phyloP scores from a whole-genome alignment of 1,140 invertebrate genomes.

The Trichonephila inaurata region DNA sequence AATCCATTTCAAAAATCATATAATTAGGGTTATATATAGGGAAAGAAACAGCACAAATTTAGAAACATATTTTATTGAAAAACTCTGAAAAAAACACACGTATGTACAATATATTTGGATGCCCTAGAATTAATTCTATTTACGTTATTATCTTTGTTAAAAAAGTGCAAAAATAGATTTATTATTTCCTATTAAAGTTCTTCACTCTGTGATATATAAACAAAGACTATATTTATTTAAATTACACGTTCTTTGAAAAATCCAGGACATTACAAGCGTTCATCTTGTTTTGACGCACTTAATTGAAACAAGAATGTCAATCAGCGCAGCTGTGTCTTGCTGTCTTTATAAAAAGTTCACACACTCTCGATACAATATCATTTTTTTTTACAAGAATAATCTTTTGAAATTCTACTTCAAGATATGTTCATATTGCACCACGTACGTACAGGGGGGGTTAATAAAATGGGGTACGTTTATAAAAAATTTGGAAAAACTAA shows the following conservation, averaged over 20 bases:
- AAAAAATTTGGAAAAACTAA: no score
- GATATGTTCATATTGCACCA: slow-evolving; percentile 44
- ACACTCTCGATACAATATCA: neutral
- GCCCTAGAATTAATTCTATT: slow-evolving; percentile 10
- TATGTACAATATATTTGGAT: slow-evolving; percentile 42
- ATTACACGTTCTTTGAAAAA: neutral
- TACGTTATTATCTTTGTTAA: slow-evolving; percentile 1
- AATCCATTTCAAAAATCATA: no score
- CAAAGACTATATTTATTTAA: neutral
- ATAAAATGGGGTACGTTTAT: neutral
- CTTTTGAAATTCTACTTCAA: neutral
- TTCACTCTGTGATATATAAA: neutral
- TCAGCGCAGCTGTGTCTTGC: slow-evolving; percentile 6
- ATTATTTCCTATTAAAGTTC: neutral
- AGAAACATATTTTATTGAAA: slow-evolving; percentile 27
- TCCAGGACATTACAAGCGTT: neutral
- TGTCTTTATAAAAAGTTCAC: neutral
- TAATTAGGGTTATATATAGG: no score
- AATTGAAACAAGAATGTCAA: neutral
- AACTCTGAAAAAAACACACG: neutral
- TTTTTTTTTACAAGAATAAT: neutral
- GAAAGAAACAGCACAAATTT: neutral
- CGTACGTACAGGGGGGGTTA: neutral
- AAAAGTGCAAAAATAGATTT: neutral
- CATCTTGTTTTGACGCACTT: neutral